Conservation (phyloP, 2,113 vertebrate species). For the Aspidoscelis tigris region DNA sequence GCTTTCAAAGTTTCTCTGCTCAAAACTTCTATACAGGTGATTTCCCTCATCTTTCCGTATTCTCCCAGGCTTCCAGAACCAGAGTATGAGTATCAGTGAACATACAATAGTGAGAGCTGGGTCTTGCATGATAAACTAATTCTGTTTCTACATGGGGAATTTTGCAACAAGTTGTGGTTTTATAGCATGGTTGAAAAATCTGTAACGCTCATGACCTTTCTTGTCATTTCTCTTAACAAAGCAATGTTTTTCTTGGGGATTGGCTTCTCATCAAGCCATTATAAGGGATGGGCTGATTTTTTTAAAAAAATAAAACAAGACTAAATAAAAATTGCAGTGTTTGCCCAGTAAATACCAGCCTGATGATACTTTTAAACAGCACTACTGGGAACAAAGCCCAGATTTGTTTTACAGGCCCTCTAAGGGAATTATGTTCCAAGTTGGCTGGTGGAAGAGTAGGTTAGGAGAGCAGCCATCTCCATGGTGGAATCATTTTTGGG, state of each 20-base stretch:
- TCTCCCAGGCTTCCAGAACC: too few relatives aligned
- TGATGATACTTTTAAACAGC: slow-evolving; percentile 8
- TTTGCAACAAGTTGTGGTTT: background rate
- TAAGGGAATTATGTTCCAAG: background rate
- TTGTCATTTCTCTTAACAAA: background rate
- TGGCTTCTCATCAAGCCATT: too few relatives aligned
- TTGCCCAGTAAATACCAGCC: slow-evolving; percentile 21
- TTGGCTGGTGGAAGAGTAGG: background rate
- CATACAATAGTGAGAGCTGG: background rate
- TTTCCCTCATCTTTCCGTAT: background rate
- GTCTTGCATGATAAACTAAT: background rate
- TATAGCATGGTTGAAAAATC: background rate
- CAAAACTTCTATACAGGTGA: background rate
- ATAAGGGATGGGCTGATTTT: background rate
- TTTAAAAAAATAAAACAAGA: background rate
- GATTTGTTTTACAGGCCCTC: background rate
- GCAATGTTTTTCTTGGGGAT: background rate
- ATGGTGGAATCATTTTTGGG: background rate
- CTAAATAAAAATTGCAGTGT: slow-evolving; percentile 18
- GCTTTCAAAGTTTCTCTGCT: background rate
- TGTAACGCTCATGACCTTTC: background rate
- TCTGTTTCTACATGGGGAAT: background rate
- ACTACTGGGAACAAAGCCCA: background rate
- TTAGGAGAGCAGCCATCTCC: slow-evolving; percentile 9
- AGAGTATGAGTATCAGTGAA: background rate